Evolutionary conservation across 2,113 vertebrate genomes (phyloP).

Genomic region (Morone chrysops): DNA sequence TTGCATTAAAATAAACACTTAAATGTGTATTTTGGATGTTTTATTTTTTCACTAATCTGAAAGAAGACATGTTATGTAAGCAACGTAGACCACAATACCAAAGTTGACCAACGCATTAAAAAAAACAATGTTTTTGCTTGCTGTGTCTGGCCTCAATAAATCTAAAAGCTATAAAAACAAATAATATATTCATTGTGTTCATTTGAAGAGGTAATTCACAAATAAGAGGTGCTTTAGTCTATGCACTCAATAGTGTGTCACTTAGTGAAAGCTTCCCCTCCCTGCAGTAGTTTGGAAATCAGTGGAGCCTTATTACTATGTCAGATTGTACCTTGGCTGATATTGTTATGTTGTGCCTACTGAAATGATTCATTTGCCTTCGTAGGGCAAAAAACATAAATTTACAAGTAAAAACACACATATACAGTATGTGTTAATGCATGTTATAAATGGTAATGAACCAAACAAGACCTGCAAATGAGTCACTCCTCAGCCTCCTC

Average conservation of each 20-base stretch:
- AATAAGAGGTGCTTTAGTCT: background rate
- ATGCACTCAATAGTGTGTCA: background rate
- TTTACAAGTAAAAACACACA: background rate
- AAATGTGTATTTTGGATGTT: no score
- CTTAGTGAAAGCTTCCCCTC: background rate
- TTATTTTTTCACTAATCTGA: no score
- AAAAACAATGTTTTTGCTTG: no score
- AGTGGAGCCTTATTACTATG: background rate
- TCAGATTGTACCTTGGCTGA: background rate
- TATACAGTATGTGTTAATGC: no score
- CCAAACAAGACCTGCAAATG: background rate
- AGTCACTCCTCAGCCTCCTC: background rate
- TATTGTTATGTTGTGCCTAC: background rate
- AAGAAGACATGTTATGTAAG: no score
- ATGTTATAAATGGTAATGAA: background rate
- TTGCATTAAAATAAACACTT: no score
- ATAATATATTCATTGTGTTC: background rate
- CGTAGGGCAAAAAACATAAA: background rate
- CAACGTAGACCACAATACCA: no score
- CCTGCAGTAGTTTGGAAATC: background rate
- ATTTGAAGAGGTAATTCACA: background rate
- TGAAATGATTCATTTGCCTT: background rate
- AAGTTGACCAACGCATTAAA: no score
- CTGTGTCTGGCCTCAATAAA: background rate
- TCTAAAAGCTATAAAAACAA: background rate